phyloP scores from a whole-genome alignment of 2,888 invertebrate species.

The Pristionchus arcanus region DNA sequence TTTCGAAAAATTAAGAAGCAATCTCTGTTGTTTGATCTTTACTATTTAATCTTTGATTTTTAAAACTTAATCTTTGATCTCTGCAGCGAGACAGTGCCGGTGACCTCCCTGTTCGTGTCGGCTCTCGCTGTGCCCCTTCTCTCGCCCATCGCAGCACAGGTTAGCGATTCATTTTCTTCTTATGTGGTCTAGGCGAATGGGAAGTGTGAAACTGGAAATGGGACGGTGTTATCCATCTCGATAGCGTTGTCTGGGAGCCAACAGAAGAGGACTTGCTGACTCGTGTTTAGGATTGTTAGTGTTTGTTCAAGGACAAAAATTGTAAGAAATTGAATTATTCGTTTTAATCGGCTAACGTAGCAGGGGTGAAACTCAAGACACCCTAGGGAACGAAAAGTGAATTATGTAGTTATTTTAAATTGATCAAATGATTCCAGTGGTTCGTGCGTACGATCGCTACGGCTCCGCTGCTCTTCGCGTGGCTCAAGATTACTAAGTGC shows the following conservation, averaged over 20 bases:
- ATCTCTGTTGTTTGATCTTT: neutral
- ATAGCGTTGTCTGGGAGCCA: no score
- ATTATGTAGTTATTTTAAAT: neutral
- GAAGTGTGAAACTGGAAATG: neutral
- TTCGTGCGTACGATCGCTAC: conserved; percentile 34
- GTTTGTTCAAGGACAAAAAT: no score
- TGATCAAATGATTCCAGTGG: neutral
- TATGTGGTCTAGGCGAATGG: neutral
- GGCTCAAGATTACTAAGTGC: conserved; percentile 54
- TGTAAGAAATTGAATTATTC: no score
- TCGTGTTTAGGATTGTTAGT: no score
- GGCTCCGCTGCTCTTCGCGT: conserved; percentile 50
- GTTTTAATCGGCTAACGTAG: no score
- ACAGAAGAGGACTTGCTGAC: no score
- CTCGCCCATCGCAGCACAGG: conserved; percentile 56
- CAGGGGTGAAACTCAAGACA: no score
- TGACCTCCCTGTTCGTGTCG: conserved; percentile 68
- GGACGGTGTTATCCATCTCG: no score
- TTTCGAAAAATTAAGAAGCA: no score
- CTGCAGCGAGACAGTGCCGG: conserved; percentile 63
- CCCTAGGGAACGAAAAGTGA: no score
- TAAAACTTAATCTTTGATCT: neutral
- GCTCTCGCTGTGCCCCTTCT: conserved; percentile 23
- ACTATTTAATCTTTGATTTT: neutral
- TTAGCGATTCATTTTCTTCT: neutral